Conservation (phyloP, 2,888 invertebrate species). For the Congeria kusceri region DNA sequence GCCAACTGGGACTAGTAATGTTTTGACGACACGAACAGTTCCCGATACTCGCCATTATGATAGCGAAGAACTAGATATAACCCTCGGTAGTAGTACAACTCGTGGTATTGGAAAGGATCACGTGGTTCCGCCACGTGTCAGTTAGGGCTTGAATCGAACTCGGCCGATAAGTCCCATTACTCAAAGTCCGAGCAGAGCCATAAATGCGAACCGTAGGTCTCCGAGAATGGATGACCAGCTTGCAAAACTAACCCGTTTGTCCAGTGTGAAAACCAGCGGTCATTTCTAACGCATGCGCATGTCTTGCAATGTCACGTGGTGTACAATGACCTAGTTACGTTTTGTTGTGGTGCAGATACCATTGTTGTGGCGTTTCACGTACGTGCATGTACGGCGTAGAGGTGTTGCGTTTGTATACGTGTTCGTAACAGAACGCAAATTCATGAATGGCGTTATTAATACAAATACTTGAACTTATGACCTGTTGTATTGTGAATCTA, state of each 20-base stretch:
- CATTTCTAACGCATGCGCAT: slow-evolving; percentile 47
- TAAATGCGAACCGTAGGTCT: slow-evolving; percentile 48
- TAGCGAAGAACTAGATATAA: slow-evolving; percentile 28
- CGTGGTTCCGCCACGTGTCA: slow-evolving; percentile 50
- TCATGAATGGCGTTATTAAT: no score
- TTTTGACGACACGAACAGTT: not conserved
- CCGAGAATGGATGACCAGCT: slow-evolving; percentile 62
- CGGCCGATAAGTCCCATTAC: slow-evolving; percentile 40
- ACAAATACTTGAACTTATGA: no score
- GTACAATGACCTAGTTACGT: no score
- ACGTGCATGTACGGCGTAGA: no score
- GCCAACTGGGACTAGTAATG: not conserved
- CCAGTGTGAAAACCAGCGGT: slow-evolving; percentile 61
- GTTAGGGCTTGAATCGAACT: slow-evolving; percentile 58
- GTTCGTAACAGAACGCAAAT: no score
- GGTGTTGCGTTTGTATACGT: no score
- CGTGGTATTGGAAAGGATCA: slow-evolving; percentile 29
- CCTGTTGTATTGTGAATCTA: no score
- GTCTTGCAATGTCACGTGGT: no score
- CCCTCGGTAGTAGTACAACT: slow-evolving; percentile 34
- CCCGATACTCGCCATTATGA: slow-evolving; percentile 19
- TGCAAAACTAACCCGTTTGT: slow-evolving; percentile 62
- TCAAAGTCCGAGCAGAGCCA: slow-evolving; percentile 43
- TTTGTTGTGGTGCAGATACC: no score
- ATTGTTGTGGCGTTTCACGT: no score